Base-by-base conservation (phyloP, 2,113 vertebrate species). In the Pseudolaguvia tuberculata region DNA sequence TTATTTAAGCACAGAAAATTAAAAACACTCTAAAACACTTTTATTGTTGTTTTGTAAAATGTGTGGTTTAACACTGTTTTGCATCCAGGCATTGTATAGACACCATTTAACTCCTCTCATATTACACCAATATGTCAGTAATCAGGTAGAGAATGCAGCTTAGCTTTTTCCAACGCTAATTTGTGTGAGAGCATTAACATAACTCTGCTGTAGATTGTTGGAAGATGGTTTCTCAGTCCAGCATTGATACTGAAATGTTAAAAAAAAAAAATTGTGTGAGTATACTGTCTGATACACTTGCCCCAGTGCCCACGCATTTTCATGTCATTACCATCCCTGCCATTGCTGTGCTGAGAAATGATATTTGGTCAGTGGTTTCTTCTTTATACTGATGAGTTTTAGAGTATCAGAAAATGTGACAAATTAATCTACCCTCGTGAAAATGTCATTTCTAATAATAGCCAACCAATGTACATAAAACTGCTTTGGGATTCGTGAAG, bases 331-430 rank as follows among this genome's bases (percentile, higher is more conserved):
- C 25, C 27, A 69, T 31, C 2, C 50, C 20, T 21, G 66, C 52
- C 66, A 68, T 15, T 69, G 67, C 27, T 69, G 67, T 53, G 23
- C 45, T 50, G 23, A 66, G 63, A 50, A 66, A 20, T 47, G 14
- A 3, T 39, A 20, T n/a, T 9, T 61, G 31, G 18, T 23, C 13
- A 9, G 12, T 45, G 39, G 14, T 45, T n/a, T 5, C 15, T 2
- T 8, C 11, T 45, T 62, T 62, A 9, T 21, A 39, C 56, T 58
- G 5, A 18, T 29, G 13, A 8, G 18, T 59, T 9, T 31, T 1
- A 11, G 29, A 39, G 1, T 61, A 42, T 18, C 20, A 62, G 39
- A n/a, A 42, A 10, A 62, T 1, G 4, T 10, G 18, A 4, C 27
- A 27, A 57, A 13, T 62, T n/a, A 11, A 35, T 42, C 7, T 18